These are phyloP conservation scores for Limnephilus lunatus DNA, from an alignment of 2,888 invertebrate genomes.

Conservation along the genomic window DNA sequence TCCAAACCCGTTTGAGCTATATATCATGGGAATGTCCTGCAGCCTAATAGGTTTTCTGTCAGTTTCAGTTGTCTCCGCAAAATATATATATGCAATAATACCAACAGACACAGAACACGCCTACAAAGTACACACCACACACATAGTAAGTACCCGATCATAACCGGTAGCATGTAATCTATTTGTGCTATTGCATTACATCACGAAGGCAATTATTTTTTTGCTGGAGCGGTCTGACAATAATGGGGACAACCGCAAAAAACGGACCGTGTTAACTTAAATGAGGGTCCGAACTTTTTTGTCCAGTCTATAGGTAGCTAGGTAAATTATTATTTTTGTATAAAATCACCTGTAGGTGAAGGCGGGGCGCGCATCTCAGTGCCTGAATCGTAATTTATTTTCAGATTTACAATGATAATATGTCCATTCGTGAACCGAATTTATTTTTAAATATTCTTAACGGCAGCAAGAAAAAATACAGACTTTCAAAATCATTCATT, in stretches of 20 bases:
- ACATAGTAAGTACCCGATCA: neutral
- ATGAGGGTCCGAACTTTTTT: conserved; percentile 27
- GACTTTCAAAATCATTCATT: too few species aligned
- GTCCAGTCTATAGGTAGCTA: neutral
- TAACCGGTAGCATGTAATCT: conserved; percentile 7
- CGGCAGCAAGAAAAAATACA: too few species aligned
- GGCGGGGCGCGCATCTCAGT: neutral
- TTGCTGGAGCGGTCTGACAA: conserved; percentile 7
- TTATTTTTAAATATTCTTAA: neutral
- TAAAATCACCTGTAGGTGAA: neutral
- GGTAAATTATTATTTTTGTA: neutral
- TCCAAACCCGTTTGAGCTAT: neutral
- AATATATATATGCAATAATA: neutral
- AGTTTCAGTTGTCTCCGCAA: neutral
- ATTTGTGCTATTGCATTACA: conserved; percentile 25
- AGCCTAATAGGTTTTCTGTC: neutral
- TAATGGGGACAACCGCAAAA: neutral
- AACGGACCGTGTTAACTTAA: neutral
- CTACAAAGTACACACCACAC: neutral
- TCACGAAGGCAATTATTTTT: conserved; percentile 45
- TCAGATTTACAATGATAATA: neutral
- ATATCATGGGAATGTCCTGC: neutral
- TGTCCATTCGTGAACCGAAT: neutral
- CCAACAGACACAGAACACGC: neutral
- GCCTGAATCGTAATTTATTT: neutral